Base-by-base conservation (phyloP, 2,888 invertebrate species). In the Mamestra brassicae region DNA sequence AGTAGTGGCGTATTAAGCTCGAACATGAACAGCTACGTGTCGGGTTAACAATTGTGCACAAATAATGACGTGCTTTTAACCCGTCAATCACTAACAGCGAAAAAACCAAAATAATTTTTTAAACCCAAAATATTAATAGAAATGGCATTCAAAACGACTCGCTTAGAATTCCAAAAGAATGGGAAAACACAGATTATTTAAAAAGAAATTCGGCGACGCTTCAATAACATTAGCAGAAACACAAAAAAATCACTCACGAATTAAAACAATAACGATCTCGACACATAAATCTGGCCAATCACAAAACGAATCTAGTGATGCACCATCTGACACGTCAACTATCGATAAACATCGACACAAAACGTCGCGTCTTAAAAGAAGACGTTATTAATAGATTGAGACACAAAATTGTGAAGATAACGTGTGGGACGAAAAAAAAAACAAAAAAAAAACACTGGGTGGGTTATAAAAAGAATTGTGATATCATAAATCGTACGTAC, bases 331-430 rank as follows among this genome's bases (percentile, higher is more conserved):
- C 89, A 87, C 87, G 86, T 84, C 81, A 81, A 68, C 91, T 93
- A 94, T 94, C 94, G 92, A 92, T 92, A 89, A 90, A 91, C 89
- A 89, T 89, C 91, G 85, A 88, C 89, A 93, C 91, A 92, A 94
- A 93, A 93, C 90, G 92, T 92, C 92, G 90, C 90, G 90, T 90
- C 91, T 92, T 93, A 93, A 95, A 95, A 95, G 93, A 93, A 94
- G 93, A 94, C 95, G 92, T 95, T 95, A 95, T 95, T 95, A 96
- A 95, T 96, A 95, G 95, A 96, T 96, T 95, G 94, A 96, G 95
- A 95, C 95, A 95, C 95, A 95, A 94, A 95, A 93, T 94, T 93
- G 94, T 90, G 87, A 87, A 93, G 95, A 95, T 95, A 95, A 94
- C 91, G 89, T 89, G 81, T 79, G 84, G 89, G 87, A 80, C 83